A percentile compares a stretch with the other conserved stretches of the same genome.
Conservation (phyloP, 2,797 vertebrate genomes). For the Poeciliopsis turneri region DNA sequence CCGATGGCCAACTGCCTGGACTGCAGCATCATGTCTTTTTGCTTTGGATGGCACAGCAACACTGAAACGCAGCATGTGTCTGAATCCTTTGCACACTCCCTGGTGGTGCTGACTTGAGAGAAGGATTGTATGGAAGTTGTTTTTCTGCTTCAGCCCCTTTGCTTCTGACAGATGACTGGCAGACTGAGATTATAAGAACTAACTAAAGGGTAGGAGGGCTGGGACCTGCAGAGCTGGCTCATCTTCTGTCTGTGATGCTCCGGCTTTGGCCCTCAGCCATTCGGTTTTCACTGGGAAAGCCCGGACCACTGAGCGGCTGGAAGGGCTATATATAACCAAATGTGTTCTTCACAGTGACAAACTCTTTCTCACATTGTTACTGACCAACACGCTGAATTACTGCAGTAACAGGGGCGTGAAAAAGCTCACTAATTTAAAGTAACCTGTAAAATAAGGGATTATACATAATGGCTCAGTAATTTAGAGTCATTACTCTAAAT, state of each 20-base stretch:
- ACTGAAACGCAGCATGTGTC: constrained; percentile 70
- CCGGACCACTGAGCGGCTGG: constrained; percentile 68
- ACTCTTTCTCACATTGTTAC: constrained; percentile 72
- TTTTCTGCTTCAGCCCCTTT: constrained; percentile 46
- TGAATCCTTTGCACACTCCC: constrained; percentile 68
- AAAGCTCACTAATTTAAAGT: too few species aligned
- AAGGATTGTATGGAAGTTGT: constrained; percentile 60
- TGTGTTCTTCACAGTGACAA: constrained; percentile 72
- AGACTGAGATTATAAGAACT: constrained; percentile 75
- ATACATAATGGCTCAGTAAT: too few species aligned
- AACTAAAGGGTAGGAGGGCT: constrained; percentile 73
- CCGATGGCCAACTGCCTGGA: constrained; percentile 71
- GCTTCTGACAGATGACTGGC: constrained; percentile 77
- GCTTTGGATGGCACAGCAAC: constrained; percentile 70
- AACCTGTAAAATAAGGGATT: too few species aligned
- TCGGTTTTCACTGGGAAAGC: constrained; percentile 78
- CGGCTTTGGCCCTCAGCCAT: constrained; percentile 67
- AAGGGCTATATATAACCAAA: constrained; percentile 76
- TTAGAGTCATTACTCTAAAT: too few species aligned
- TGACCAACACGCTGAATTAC: constrained; percentile 73
- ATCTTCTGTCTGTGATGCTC: constrained; percentile 66
- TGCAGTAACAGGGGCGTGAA: constrained; percentile 18
- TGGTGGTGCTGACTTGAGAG: constrained; percentile 64
- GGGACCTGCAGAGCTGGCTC: constrained; percentile 69
- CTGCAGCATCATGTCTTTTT: constrained; percentile 74